A percentile compares a stretch with the other conserved stretches of the same genome.
These are phyloP conservation scores for Pteromalus puparum DNA, from an alignment of 1,140 invertebrate genomes.

Conservation along the genomic window DNA sequence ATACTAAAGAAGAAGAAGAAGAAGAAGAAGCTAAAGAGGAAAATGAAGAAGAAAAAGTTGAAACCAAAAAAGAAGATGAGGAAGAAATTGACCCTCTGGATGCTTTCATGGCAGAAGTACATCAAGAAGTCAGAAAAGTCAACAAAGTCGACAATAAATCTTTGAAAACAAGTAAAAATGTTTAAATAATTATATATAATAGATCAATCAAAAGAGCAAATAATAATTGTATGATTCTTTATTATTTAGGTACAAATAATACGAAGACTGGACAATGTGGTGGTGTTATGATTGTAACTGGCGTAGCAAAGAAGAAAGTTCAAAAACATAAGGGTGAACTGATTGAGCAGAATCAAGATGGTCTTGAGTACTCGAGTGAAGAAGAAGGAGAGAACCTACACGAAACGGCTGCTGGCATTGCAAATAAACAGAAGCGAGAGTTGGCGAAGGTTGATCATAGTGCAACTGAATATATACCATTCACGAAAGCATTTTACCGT, in stretches of 20 bases:
- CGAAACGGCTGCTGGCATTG: slow-evolving; percentile 90
- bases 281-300: slow-evolving; percentile 89
- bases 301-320: slow-evolving; percentile 90
- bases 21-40: slow-evolving; percentile 75
- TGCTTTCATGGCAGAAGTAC: slow-evolving; percentile 95
- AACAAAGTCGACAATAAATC: slow-evolving; percentile 84
- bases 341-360: slow-evolving; percentile 98
- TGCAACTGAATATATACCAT: slow-evolving; percentile 89
- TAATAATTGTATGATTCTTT: not conserved
- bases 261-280: slow-evolving; percentile 61
- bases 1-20: slow-evolving; percentile 78
- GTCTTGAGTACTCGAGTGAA: slow-evolving; percentile 97
- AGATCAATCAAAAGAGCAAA: not conserved
- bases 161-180: slow-evolving; percentile 56
- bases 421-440: slow-evolving; percentile 92
- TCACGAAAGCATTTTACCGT: slow-evolving; percentile 97
- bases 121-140: slow-evolving; percentile 93
- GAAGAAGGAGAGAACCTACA: slow-evolving; percentile 97
- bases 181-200: not conserved
- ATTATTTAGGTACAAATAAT: slow-evolving; percentile 62
- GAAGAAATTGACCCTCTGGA: slow-evolving; percentile 96
- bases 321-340: slow-evolving; percentile 90
- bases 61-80: slow-evolving; percentile 73
- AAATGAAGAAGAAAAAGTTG: slow-evolving; percentile 77
- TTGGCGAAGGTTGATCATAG: slow-evolving; percentile 92